Percentiles rank a stretch among this genome's conserved stretches.
phyloP scores from a whole-genome alignment of 2,113 vertebrate genomes.

The Muntiacus muntjak region DNA sequence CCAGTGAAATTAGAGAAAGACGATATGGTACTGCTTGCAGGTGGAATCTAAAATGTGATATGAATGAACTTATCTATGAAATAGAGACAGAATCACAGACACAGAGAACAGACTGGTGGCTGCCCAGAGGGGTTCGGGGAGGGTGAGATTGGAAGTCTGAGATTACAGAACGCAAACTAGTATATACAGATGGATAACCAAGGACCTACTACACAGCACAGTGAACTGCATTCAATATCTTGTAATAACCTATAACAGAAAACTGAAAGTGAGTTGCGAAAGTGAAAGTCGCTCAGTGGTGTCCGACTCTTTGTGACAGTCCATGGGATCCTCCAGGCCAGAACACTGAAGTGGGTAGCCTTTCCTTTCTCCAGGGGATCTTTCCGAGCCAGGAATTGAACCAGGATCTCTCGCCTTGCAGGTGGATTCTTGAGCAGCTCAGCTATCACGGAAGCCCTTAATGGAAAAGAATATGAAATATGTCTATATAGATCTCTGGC shows the following conservation, averaged over 20 bases:
- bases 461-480: background rate
- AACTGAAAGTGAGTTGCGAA: background rate
- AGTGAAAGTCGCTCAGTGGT: accelerated
- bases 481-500: background rate
- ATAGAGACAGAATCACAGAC: background rate
- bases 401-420: background rate
- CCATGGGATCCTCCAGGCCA: background rate
- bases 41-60: background rate
- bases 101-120: background rate
- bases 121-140: background rate
- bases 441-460: background rate
- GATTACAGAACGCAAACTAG: background rate
- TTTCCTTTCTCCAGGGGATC: background rate
- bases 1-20: background rate
- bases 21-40: accelerated
- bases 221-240: accelerated
- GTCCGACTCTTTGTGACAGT: background rate
- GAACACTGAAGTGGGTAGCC: background rate
- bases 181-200: background rate
- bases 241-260: background rate
- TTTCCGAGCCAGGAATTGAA: background rate
- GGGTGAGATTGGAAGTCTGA: background rate
- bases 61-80: background rate
- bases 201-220: background rate
- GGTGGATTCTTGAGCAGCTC: background rate